Evolutionary conservation across 2,113 vertebrate genomes (phyloP), one percentile per base, ranked within the genome.

Genomic region (Halcyon malimbica): DNA sequence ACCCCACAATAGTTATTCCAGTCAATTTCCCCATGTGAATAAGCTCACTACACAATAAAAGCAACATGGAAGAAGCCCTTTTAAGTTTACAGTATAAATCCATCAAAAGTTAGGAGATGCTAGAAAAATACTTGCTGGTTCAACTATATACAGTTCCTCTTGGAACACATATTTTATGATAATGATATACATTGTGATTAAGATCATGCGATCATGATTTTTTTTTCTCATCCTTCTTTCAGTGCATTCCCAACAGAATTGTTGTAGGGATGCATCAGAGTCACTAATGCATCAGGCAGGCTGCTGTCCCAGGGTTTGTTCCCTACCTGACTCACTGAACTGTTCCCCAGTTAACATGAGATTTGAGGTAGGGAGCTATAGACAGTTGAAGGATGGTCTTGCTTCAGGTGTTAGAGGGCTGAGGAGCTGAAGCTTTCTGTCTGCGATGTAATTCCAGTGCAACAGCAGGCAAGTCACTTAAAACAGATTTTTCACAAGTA

Each of bases 401-500:
- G 51, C 51, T 78, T 89, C 20, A 53, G 57, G 39, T 5, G 4
- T 31, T 33, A 64, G 69, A 89, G 65, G 35, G n/a, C 33, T 73
- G 41, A 91, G 69, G 60, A 96, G 33, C n/a, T 64, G 64, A 39
- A 89, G 77, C 35, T 42, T 82, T 71, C 83, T 87, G 13, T 62
- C 70, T 73, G 70, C 74, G 31, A 12, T 4, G 2, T 54, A 87
- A 94, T 87, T 91, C 71, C 50, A 82, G 74, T 54, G 57, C 48
- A 57, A 37, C 7, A 8, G 53, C 77, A 93, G 53, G 19, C 74
- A 89, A 91, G 92, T 85, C 48, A 87, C 57, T 95, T 76, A 64
- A 89, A 96, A 42, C 35, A 57, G n/a, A 54, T 94, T 96, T 95
- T 96, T 91, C 89, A 85, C 74, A 90, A 95, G 87, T 71, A 41